A percentile compares a stretch with the other conserved stretches of the same genome.
These are phyloP conservation scores for Pipa parva DNA, from an alignment of 2,113 vertebrate species.

Conservation along the genomic window DNA sequence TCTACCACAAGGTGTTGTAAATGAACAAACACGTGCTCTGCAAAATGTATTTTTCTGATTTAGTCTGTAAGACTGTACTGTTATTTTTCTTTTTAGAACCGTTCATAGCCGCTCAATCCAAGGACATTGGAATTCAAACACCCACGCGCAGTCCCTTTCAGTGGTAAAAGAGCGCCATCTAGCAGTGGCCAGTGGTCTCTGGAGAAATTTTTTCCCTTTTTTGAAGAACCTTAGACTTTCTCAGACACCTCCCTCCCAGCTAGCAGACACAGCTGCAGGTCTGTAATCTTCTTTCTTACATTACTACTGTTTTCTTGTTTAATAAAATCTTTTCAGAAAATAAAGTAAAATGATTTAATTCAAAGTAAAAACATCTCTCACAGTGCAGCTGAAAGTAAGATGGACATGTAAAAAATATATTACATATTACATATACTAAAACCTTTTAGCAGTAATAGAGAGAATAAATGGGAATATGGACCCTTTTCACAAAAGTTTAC, in stretches of 20 bases:
- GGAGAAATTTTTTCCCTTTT: slow-evolving; percentile 89
- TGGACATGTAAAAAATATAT: no score
- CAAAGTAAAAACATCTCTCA: no score
- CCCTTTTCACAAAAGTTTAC: no score
- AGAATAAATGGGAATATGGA: no score
- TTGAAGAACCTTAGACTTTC: slow-evolving; percentile 83
- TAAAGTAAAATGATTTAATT: no score
- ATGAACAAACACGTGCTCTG: not conserved
- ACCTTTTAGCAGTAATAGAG: no score
- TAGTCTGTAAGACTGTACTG: not conserved
- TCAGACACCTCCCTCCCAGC: slow-evolving; percentile 71
- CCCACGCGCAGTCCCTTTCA: slow-evolving; percentile 53
- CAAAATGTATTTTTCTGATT: not conserved
- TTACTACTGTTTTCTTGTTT: no score
- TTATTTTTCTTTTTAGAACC: slow-evolving; percentile 61
- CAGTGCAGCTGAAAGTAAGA: no score
- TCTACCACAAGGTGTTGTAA: not conserved
- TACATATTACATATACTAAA: no score
- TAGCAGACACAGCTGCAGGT: slow-evolving; percentile 93
- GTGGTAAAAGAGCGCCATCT: slow-evolving; percentile 90
- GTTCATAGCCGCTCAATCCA: slow-evolving; percentile 71
- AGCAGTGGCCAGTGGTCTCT: slow-evolving; percentile 78
- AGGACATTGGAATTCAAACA: slow-evolving; percentile 52
- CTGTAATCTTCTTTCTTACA: no score
- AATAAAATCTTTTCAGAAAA: no score